These are phyloP conservation scores for Mola mola DNA, from an alignment of 2,113 vertebrate species.

Conservation along the genomic window DNA sequence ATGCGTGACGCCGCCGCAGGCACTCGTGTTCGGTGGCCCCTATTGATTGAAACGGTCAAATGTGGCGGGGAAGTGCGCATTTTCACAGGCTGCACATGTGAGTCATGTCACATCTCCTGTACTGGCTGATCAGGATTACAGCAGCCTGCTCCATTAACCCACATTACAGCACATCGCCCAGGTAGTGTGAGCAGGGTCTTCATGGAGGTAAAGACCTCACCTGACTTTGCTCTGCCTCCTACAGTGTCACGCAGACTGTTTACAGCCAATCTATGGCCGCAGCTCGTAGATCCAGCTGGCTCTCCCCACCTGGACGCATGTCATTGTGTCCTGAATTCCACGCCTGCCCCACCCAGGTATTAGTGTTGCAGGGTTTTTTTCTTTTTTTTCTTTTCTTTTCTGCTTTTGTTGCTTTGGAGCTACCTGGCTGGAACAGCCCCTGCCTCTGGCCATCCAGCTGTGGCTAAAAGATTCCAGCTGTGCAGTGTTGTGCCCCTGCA, in stretches of 20 bases:
- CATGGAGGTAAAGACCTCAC: constrained; percentile 9
- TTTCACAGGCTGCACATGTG: constrained; percentile 48
- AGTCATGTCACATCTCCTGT: constrained; percentile 51
- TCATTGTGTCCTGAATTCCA: constrained; percentile 26
- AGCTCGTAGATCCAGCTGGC: constrained; percentile 18
- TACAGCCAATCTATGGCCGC: constrained; percentile 18
- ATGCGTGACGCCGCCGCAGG: constrained; percentile 45
- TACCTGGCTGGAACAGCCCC: constrained; percentile 32
- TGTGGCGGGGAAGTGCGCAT: background rate
- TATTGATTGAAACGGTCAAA: background rate
- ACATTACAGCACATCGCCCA: constrained; percentile 46
- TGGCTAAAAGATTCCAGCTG: constrained; percentile 79
- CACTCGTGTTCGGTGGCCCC: constrained; percentile 3
- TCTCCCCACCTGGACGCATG: constrained; percentile 22
- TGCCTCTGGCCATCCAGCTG: constrained; percentile 66
- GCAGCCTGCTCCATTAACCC: constrained; percentile 71
- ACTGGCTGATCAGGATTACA: constrained; percentile 59
- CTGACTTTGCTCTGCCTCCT: constrained; percentile 3
- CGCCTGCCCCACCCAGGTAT: constrained; percentile 70
- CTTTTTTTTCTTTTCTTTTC: constrained; percentile 20
- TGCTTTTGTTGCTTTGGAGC: constrained; percentile 48
- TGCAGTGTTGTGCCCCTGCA: constrained; percentile 42
- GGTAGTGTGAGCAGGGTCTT: constrained; percentile 21
- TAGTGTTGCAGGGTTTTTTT: constrained; percentile 34
- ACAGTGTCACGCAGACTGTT: background rate